Percentiles rank a stretch among this genome's conserved stretches.
phyloP scores from a whole-genome alignment of 2,888 invertebrate species.

The Schizotus pectinicornis region DNA sequence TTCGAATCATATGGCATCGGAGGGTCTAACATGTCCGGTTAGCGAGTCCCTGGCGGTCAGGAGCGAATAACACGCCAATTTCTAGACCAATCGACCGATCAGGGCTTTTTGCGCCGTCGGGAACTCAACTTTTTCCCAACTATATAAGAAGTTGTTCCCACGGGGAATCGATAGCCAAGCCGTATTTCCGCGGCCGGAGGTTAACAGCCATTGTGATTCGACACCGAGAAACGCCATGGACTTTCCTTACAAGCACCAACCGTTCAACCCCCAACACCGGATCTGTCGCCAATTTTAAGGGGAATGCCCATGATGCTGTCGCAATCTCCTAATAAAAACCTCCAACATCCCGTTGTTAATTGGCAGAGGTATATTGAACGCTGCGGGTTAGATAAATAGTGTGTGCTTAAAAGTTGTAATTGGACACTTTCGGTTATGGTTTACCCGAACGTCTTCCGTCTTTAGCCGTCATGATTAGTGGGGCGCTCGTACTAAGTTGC shows the following conservation, averaged over 20 bases:
- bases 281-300: slow-evolving; percentile 7
- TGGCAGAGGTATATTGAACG: too few species aligned
- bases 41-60: slow-evolving; percentile 49
- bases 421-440: too few species aligned
- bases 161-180: slow-evolving; percentile 52
- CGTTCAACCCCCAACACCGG: slow-evolving; percentile 24
- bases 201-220: slow-evolving; percentile 53
- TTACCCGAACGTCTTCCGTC: too few species aligned
- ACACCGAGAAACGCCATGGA: slow-evolving; percentile 40
- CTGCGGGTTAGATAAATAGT: too few species aligned
- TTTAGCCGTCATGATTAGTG: too few species aligned
- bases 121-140: slow-evolving; percentile 48
- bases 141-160: slow-evolving; percentile 55
- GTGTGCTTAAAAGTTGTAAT: too few species aligned
- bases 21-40: slow-evolving; percentile 22
- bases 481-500: too few species aligned
- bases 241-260: slow-evolving; percentile 35
- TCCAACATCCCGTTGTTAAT: too few species aligned
- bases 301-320: slow-evolving; percentile 5
- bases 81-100: slow-evolving; percentile 55
- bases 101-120: slow-evolving; percentile 50
- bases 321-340: background rate
- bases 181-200: slow-evolving; percentile 50
- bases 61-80: slow-evolving; percentile 57
- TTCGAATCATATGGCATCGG: slow-evolving; percentile 21